Conservation (phyloP, 1,140 invertebrate genomes). For the roundworm (Caenorhabditis elegans) region DNA sequence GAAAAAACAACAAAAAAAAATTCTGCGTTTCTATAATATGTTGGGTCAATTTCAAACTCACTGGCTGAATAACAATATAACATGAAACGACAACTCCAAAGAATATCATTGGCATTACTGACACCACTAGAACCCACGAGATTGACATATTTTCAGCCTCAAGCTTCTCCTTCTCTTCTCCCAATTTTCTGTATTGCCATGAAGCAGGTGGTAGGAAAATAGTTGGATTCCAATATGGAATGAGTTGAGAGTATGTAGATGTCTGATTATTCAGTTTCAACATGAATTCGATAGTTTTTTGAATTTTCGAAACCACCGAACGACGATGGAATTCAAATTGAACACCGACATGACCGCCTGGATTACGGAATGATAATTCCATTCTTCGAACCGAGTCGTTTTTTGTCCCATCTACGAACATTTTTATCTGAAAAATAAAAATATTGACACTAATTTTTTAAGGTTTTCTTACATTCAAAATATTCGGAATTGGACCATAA, state of each 20-base stretch:
- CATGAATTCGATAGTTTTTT: background rate
- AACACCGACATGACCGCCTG: background rate
- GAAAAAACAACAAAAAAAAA: too few relatives aligned
- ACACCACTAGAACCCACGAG: background rate
- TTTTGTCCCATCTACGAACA: background rate
- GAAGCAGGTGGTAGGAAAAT: background rate
- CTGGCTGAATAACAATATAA: slow-evolving; percentile 7
- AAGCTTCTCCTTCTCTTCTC: background rate
- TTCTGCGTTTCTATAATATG: too few relatives aligned
- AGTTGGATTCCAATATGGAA: background rate
- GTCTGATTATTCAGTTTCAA: background rate
- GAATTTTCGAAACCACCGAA: background rate
- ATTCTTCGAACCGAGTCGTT: background rate
- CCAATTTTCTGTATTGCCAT: background rate
- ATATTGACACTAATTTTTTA: too few relatives aligned
- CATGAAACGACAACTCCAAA: background rate
- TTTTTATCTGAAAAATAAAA: background rate
- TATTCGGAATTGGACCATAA: slow-evolving; percentile 2
- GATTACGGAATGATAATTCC: background rate
- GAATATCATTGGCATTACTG: background rate
- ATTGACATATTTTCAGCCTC: background rate
- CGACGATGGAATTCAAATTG: slow-evolving; percentile 5
- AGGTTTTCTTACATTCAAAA: background rate
- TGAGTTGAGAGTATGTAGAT: background rate
- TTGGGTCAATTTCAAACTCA: too few relatives aligned